Conservation (phyloP, 2,113 vertebrate genomes). For the Rhabdornis inornatus region DNA sequence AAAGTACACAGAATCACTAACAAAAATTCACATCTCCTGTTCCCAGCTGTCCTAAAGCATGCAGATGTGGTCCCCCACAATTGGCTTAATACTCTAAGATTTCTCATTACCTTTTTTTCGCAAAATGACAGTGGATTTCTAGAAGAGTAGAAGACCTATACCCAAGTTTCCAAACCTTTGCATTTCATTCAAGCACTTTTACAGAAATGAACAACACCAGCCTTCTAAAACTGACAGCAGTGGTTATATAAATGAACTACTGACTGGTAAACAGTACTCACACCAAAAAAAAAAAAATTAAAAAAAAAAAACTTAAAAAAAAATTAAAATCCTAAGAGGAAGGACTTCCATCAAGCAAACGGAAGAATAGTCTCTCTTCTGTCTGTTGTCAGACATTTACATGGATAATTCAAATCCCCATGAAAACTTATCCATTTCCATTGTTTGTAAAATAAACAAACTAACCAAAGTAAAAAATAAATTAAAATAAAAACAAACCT, state of each 20-base stretch:
- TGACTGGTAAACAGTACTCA: not conserved
- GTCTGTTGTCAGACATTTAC: not conserved
- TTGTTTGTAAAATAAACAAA: not conserved
- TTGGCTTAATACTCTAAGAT: not conserved
- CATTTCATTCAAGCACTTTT: not conserved
- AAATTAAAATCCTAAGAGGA: not conserved
- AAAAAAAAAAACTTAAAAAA: too few relatives aligned
- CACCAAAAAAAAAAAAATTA: not conserved
- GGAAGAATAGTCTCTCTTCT: not conserved
- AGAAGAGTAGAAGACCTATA: not conserved
- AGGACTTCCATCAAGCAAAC: not conserved
- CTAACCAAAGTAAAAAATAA: not conserved
- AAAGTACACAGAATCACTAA: not conserved
- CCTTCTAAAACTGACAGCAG: not conserved
- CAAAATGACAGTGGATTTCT: not conserved
- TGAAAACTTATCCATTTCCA: not conserved
- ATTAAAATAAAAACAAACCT: not conserved
- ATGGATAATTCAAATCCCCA: not conserved
- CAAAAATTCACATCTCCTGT: not conserved
- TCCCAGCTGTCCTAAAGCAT: not conserved
- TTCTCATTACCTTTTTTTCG: not conserved
- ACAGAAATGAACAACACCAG: not conserved
- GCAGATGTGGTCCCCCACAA: not conserved
- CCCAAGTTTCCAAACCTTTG: not conserved
- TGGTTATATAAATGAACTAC: not conserved